phyloP scores from a whole-genome alignment of 2,113 vertebrate genomes.

The Gymnobelideus leadbeateri region DNA sequence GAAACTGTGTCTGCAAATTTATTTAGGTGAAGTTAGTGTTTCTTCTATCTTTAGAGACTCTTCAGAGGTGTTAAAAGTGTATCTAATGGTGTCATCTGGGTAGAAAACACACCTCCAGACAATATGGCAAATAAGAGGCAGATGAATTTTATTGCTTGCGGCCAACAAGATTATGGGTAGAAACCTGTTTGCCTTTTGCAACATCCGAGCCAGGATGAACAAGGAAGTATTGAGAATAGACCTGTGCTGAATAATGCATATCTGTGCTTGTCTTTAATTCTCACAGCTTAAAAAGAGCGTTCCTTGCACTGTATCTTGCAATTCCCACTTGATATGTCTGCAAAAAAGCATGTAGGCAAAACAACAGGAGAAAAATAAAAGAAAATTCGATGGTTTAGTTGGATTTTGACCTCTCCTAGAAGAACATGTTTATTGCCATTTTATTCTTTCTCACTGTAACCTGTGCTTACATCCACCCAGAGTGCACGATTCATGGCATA shows the following conservation, averaged over 20 bases:
- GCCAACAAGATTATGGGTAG: conserved; percentile 55
- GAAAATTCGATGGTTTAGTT: conserved; percentile 5
- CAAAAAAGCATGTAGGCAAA: conserved; percentile 5
- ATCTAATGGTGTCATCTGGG: conserved; percentile 66
- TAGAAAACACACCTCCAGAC: conserved; percentile 65
- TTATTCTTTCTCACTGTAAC: background rate
- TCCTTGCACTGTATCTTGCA: conserved; percentile 32
- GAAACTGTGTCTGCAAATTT: conserved; percentile 76
- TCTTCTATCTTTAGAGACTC: conserved; percentile 56
- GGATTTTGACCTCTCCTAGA: background rate
- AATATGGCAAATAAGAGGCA: conserved; percentile 66
- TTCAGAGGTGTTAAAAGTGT: conserved; percentile 69
- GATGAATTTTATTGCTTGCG: conserved; percentile 75
- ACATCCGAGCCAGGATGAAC: conserved; percentile 46
- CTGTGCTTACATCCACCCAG: conserved; percentile 9
- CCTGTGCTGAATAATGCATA: conserved; percentile 58
- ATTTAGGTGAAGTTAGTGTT: conserved; percentile 71
- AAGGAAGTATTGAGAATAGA: conserved; percentile 59
- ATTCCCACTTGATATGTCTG: conserved; percentile 8
- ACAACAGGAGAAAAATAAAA: background rate
- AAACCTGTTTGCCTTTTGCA: conserved; percentile 76
- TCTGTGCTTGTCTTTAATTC: conserved; percentile 43
- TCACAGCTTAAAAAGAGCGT: conserved; percentile 24
- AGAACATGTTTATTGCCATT: fast-evolving
- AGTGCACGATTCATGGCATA: background rate